Base-by-base conservation (phyloP, 2,888 invertebrate genomes). In the Chorisops tibialis region DNA sequence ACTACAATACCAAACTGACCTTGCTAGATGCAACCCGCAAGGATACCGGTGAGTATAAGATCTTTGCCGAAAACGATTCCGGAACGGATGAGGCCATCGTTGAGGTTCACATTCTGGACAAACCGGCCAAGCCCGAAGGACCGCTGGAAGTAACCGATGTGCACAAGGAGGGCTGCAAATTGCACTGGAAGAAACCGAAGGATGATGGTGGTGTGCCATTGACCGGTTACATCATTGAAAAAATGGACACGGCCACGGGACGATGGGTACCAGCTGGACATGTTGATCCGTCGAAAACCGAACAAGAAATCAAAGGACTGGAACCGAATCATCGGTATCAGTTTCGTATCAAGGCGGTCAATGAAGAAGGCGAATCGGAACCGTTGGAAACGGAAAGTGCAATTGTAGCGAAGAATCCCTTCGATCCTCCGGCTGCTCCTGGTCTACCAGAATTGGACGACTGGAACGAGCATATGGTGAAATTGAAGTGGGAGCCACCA, bases 361-460 rank as follows among this genome's bases (percentile, higher is more conserved):
- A 98, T 77, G 94, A 95, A 72, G 95, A 97, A 77, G 99, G 99
- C 4, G 94, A 94, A 76, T 96, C 96, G 0, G 97, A 97, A 71
- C 96, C 97, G 5, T 79, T 99, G 48, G 93, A 93, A 68, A 91
- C 94, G 0, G 94, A 95, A 70, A 85, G 87, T 37, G 86, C 93
- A 0, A 91, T 91, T 63, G 78, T 96, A 11, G 98, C 99, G 59
- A 99, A 99, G 81, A 98, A 99, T 85, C 98, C 99, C 18, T 99
- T 87, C 79, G 97, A 94, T 77, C 83, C 89, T 54, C 88, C 95
- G 7, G 87, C 90, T 1, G 85, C 93, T 1, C 94, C 94, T 62
- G 94, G 94, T n/a, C 79, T 94, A 38, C 95, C 94, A 1, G 93
- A 93, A 75, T 87, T 94, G 58, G 85, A 88, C 66, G 95, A 95